Percentiles rank a stretch among this genome's conserved stretches.
These are phyloP conservation scores for Corythaixoides concolor DNA, from an alignment of 2,113 vertebrate genomes.

Conservation along the genomic window DNA sequence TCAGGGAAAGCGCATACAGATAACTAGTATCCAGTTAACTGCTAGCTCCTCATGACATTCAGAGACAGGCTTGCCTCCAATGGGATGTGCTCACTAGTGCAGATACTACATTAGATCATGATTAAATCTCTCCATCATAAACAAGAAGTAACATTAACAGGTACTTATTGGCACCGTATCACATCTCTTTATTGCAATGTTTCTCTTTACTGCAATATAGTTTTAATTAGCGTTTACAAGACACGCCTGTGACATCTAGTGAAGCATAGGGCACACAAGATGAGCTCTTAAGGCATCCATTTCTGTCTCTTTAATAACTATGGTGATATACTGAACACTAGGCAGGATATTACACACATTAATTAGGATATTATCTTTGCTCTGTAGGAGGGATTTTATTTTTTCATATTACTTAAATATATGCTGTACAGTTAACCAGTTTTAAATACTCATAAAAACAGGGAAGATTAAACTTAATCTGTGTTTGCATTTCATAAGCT, in stretches of 20 bases:
- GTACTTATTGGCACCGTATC: slow-evolving; percentile 28
- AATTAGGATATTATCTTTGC: slow-evolving; percentile 14
- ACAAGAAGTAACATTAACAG: slow-evolving; percentile 11
- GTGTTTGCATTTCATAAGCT: not conserved
- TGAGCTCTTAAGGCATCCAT: not conserved
- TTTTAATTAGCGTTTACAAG: slow-evolving; percentile 62
- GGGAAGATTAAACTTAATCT: not conserved
- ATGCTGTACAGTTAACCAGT: not conserved
- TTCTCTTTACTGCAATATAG: slow-evolving; percentile 15
- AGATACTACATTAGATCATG: not conserved
- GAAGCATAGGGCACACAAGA: not conserved
- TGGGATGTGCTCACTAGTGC: fast-evolving
- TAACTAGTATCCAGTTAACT: too few relatives aligned
- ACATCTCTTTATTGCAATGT: not conserved
- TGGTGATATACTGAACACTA: not conserved
- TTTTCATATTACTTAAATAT: not conserved
- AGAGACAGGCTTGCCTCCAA: not conserved
- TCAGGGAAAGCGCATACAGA: fast-evolving
- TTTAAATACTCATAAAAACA: not conserved
- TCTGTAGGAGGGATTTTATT: slow-evolving; percentile 10
- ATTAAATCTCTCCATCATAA: not conserved
- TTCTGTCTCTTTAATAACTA: slow-evolving; percentile 36
- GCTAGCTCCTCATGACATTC: fast-evolving
- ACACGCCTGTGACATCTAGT: slow-evolving; percentile 24
- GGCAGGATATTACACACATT: slow-evolving; percentile 17